phyloP scores from a whole-genome alignment of 2,113 vertebrate species.

The Triplophysa siluroides region DNA sequence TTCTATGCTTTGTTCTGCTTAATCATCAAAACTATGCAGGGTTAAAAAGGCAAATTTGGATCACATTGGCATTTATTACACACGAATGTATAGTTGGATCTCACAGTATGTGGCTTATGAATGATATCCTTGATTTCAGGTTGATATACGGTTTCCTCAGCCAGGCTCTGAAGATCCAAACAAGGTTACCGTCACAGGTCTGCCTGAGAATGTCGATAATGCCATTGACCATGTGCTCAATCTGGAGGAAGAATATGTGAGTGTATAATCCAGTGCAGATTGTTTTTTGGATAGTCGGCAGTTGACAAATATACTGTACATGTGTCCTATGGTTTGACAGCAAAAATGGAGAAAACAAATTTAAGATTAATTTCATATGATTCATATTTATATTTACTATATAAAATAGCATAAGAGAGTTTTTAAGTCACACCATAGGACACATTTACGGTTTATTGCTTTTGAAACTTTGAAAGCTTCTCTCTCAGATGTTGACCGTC shows the following conservation, averaged over 20 bases:
- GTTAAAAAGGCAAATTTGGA: neutral
- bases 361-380: too few species aligned
- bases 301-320: too few species aligned
- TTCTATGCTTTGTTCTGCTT: neutral
- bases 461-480: neutral
- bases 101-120: neutral
- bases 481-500: constrained; percentile 76
- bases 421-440: too few species aligned
- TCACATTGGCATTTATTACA: neutral
- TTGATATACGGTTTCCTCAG: constrained; percentile 82
- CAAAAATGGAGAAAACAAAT: too few species aligned
- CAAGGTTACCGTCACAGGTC: constrained; percentile 78
- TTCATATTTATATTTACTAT: too few species aligned
- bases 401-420: too few species aligned
- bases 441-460: neutral
- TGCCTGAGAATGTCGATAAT: constrained; percentile 78
- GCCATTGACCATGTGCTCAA: constrained; percentile 81
- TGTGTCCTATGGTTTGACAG: too few species aligned
- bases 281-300: too few species aligned
- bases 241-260: constrained; percentile 84
- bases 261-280: constrained; percentile 38
- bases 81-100: too few species aligned
- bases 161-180: constrained; percentile 77
- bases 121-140: constrained; percentile 58
- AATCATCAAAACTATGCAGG: neutral